Base-by-base conservation (phyloP, 2,888 invertebrate genomes). In the Orchesella flavescens region DNA sequence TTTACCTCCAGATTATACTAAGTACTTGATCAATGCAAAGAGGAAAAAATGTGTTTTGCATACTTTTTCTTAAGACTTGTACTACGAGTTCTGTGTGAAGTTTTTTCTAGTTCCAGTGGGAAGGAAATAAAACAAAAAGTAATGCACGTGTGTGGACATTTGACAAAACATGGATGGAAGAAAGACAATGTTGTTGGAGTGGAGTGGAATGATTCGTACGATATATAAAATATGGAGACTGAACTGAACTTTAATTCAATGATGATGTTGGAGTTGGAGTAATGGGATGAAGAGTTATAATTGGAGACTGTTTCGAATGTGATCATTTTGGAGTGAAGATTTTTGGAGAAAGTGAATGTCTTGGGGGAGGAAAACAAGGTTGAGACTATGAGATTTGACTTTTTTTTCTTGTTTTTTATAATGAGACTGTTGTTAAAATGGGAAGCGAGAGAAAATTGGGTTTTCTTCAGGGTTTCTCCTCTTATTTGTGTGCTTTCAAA, bases 301-400 rank as follows among this genome's bases (percentile, higher is more conserved):
- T 12, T 5, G 65, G n/a, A 43, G 65, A 65, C 65, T 65, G 65
- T 43, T 34, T 65, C n/a, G 43, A 24, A 24, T 24, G 23, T 61
- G 23, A 24, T 61, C 23, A 15, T 61, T 5, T 24, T 24, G 24
- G 61, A 13, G 61, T 19, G 10, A 4, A 19, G 57, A 34, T 34
- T 34, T 19, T 34, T 19, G 24, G 24, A 15, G 12, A 19, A 24
- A 24, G 61, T 19, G 44, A 44, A 44, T 23, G 49, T 65, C 7
- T 61, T 61, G 23, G 23, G 24, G 23, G n/a, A 59, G 9, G 24
- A 21, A 65, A 65, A 43, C 43, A 65, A 65, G 65, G 65, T 65
- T 57, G 79, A 73, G 79, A 79, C 79, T 79, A 34, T 55, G 79
- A 73, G 79, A 79, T 79, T 79, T 73, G 73, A 79, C 79, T 79